Percentiles rank a stretch among this genome's conserved stretches.
Conservation (phyloP, 2,888 invertebrate genomes). For the Dendrolimus pini region DNA sequence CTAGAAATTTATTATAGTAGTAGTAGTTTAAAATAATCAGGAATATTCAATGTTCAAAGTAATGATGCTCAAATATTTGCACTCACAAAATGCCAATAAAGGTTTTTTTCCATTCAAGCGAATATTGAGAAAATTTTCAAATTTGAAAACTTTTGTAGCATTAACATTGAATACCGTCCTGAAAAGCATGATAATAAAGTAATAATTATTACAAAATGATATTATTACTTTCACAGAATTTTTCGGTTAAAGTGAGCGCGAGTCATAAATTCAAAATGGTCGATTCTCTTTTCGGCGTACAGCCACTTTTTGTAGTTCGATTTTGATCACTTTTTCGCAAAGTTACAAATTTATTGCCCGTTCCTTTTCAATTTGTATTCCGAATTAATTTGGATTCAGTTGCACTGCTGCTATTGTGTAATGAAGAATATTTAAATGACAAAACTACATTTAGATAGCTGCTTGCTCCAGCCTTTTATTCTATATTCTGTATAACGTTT, state of each 20-base stretch:
- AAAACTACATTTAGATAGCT: no score
- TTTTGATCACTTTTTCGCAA: constrained; percentile 67
- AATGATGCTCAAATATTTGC: constrained; percentile 8
- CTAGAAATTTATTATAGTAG: no score
- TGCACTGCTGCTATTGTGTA: constrained; percentile 5
- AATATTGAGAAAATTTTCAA: no score
- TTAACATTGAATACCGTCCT: no score
- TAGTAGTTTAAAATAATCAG: no score
- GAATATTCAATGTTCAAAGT: no score
- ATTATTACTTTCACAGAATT: constrained; percentile 41
- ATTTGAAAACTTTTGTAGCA: no score
- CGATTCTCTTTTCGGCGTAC: constrained; percentile 46
- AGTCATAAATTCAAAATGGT: constrained; percentile 68
- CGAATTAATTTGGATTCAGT: constrained; percentile 34
- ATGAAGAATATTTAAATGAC: no score
- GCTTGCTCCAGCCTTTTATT: no score
- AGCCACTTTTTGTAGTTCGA: constrained; percentile 62
- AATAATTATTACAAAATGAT: constrained; percentile 27
- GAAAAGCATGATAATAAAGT: constrained; percentile 13
- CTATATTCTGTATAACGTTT: no score
- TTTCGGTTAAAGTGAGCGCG: constrained; percentile 43
- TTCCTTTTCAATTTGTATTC: constrained; percentile 55
- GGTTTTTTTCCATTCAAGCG: no score
- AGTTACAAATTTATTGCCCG: constrained; percentile 66
- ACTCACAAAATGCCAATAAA: no score